Evolutionary conservation across 2,113 vertebrate genomes (phyloP).

Genomic region (Rhadina sibilatrix): DNA sequence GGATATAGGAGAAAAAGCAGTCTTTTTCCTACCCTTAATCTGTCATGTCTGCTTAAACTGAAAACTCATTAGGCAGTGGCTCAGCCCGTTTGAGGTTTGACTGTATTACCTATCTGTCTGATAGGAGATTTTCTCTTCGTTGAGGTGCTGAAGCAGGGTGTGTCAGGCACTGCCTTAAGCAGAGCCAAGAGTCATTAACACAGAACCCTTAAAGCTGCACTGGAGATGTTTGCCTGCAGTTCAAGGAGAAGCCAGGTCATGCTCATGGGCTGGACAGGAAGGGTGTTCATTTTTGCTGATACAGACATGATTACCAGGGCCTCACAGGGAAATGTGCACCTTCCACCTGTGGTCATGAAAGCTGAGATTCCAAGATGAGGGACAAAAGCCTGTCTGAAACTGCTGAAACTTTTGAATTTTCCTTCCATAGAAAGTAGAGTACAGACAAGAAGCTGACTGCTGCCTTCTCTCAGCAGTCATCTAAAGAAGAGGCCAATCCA

Average conservation of each 20-base stretch:
- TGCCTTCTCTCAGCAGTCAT: background rate
- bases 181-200: background rate
- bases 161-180: background rate
- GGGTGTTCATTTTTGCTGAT: background rate
- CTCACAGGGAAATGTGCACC: background rate
- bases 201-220: background rate
- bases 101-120: background rate
- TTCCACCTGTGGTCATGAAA: background rate
- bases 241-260: background rate
- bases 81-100: background rate
- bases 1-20: background rate
- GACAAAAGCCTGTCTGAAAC: background rate
- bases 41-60: background rate
- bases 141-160: background rate
- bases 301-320: fast-evolving
- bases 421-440: background rate
- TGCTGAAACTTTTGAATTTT: background rate
- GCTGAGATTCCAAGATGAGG: background rate
- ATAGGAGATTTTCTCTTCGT: background rate
- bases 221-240: background rate
- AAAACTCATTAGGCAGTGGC: background rate
- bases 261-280: background rate
- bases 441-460: background rate
- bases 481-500: background rate
- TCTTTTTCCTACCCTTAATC: background rate